phyloP scores from a whole-genome alignment of 2,113 vertebrate genomes.

The Talpa occidentalis region DNA sequence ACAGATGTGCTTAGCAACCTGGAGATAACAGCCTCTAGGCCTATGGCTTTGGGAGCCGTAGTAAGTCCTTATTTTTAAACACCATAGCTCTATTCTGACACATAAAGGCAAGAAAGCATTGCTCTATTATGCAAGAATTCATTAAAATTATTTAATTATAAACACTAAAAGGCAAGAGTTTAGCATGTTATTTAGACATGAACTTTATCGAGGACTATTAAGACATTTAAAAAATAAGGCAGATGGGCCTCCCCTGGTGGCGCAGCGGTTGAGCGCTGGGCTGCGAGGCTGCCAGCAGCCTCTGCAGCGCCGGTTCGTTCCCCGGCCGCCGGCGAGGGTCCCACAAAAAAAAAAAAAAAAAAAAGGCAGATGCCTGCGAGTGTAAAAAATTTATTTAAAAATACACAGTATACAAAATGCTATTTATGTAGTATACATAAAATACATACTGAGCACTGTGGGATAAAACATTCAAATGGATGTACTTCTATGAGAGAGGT shows the following conservation, averaged over 20 bases:
- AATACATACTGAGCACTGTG: neutral
- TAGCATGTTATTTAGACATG: neutral
- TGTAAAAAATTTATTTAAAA: neutral
- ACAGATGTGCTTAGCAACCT: neutral
- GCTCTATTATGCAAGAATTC: neutral
- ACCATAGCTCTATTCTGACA: neutral
- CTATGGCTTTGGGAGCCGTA: too few species aligned
- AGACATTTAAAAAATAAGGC: neutral
- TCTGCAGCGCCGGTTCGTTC: too few species aligned
- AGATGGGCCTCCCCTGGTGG: too few species aligned
- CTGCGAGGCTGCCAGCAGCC: too few species aligned
- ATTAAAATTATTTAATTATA: slow-evolving; percentile 23
- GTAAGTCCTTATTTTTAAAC: too few species aligned
- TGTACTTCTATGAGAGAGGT: neutral
- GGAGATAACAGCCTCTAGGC: neutral
- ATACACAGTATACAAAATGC: neutral
- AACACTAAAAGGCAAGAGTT: neutral
- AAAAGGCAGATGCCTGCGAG: neutral
- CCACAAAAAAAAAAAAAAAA: too few species aligned
- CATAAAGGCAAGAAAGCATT: neutral
- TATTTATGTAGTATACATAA: neutral
- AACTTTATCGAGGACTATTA: slow-evolving; percentile 26
- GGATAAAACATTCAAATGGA: neutral
- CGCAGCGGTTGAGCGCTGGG: too few species aligned
- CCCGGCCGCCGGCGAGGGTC: too few species aligned